phyloP scores from a whole-genome alignment of 2,113 vertebrate genomes.

The Chaetops frenatus region DNA sequence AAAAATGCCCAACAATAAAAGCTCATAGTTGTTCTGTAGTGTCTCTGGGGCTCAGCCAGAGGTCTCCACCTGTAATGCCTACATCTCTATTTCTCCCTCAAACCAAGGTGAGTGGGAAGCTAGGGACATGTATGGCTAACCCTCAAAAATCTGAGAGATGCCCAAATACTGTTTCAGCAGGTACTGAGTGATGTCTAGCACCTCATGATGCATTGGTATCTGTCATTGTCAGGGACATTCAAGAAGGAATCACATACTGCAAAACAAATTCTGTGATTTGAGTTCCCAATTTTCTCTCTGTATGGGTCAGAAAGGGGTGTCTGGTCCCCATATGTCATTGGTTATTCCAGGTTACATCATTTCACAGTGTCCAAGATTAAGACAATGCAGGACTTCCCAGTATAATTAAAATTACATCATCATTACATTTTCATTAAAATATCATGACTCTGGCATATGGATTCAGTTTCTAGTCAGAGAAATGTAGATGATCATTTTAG shows the following conservation, averaged over 20 bases:
- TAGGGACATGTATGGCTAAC: neutral
- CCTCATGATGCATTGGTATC: fast-evolving
- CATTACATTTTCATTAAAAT: neutral
- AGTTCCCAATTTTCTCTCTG: neutral
- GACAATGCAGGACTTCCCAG: neutral
- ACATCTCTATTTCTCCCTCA: neutral
- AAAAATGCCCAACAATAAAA: neutral
- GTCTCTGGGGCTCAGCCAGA: neutral
- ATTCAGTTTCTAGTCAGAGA: neutral
- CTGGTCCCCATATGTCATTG: neutral
- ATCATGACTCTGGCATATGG: neutral
- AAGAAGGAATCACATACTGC: neutral
- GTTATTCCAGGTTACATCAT: neutral
- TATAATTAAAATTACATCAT: neutral
- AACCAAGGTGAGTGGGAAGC: neutral
- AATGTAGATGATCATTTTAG: neutral
- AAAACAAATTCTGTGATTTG: neutral
- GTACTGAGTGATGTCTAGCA: neutral
- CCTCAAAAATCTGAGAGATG: neutral
- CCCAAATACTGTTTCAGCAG: neutral
- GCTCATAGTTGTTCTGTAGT: neutral
- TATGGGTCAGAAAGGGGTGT: neutral
- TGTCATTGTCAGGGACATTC: neutral
- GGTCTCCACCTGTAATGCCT: neutral
- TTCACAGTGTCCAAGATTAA: neutral